Evolutionary conservation across 2,888 invertebrate species (phyloP), one percentile per base, ranked within the genome.

Genomic region (Eilema sororculum): DNA sequence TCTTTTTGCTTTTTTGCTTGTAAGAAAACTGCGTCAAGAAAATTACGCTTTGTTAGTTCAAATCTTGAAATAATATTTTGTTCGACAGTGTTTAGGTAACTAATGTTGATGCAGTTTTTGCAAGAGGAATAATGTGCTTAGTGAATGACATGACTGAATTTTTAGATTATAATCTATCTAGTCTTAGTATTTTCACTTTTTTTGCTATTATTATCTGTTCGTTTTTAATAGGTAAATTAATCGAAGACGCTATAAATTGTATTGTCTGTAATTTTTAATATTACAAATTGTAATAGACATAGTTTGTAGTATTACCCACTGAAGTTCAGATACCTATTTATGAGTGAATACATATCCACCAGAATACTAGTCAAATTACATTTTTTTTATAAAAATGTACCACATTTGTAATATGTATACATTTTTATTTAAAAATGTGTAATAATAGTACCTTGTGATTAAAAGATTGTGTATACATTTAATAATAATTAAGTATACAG

Each of bases 261-360:
- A 78, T 75, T 74, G 71, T 77, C 77, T 78, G 75, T 81, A 79
- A 81, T 72, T 81, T 77, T 77, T 66, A 79, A 76, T 81, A 73
- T 78, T 79, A 86, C 83, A 84, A 79, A 82, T 33, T 84, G 76
- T 87, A 86, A 86, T 82, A 3, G 72, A 80, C 77, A 79, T 87
- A 87, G 79, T 69, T 73, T 66, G 79, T 88, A 89, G 86, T 78
- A 69, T 74, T 80, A 82, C 76, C 84, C 84, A 82, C 79, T 76
- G 77, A 84, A 56, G 80, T 83, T 81, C 71, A 81, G 71, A 25
- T 72, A 74, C 68, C 68, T 69, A 84, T 83, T 82, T 84, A 85
- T 86, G 84, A 87, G 81, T 85, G 81, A 86, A 89, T 85, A 92
- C 91, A 92, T 92, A 92, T 91, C 92, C 91, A 90, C 88, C 91